These are phyloP conservation scores for Epirrhoe tristata DNA, from an alignment of 2,888 invertebrate genomes.

Conservation along the genomic window DNA sequence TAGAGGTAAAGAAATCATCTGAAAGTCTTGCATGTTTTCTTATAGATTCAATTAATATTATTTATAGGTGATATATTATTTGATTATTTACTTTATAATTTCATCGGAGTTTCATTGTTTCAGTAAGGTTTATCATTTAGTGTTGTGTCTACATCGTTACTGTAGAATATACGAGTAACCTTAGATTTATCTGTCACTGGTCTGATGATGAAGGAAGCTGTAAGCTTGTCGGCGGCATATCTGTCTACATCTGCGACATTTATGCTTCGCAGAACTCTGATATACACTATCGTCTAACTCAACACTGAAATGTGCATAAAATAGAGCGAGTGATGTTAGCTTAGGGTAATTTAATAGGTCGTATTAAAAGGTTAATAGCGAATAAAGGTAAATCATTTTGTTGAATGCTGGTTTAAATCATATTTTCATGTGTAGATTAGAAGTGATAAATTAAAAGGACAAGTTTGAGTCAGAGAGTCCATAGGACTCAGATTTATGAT, in stretches of 20 bases:
- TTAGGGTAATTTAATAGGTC: constrained; percentile 13
- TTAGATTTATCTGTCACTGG: constrained; percentile 26
- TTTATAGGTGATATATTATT: no score
- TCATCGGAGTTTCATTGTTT: not conserved
- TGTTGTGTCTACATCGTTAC: constrained; percentile 12
- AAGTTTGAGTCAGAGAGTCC: not conserved
- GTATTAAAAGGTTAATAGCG: constrained; percentile 6
- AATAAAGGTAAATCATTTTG: constrained; percentile 5
- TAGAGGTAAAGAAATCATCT: not conserved
- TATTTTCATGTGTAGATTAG: not conserved
- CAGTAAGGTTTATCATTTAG: constrained; percentile 1
- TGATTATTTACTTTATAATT: no score
- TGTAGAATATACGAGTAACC: constrained; percentile 1
- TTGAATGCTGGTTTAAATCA: constrained; percentile 4
- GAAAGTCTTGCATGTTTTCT: not conserved
- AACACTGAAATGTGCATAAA: constrained; percentile 33
- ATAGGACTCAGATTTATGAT: not conserved
- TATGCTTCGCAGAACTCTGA: constrained; percentile 39
- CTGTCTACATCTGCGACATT: constrained; percentile 32
- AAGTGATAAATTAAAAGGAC: not conserved
- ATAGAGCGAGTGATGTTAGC: constrained; percentile 20
- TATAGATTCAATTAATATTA: not conserved
- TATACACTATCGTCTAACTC: constrained; percentile 37
- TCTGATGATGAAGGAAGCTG: constrained; percentile 37
- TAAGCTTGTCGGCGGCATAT: constrained; percentile 27